Base-by-base conservation (phyloP, 2,797 vertebrate genomes). In the Enteromius anoplus region DNA sequence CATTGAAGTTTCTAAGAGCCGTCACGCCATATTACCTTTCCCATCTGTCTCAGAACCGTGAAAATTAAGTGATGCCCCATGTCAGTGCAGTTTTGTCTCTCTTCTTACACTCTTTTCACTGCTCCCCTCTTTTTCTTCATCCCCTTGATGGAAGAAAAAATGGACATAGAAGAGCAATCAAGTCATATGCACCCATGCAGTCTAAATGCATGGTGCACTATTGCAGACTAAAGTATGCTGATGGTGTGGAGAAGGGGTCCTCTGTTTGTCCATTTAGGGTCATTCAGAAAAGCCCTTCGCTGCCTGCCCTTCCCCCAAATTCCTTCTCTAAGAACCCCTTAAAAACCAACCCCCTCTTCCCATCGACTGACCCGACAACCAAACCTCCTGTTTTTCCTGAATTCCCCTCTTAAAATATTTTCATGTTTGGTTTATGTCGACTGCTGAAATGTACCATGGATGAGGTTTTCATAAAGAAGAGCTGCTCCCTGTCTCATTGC, bases 31-130 rank as follows among this genome's bases (percentile, higher is more conserved):
- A 97, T 98, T 97, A 98, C 95, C 97, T 96, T 96, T 96, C 95
- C 95, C 95, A 86, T 97, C 97, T 98, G 97, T 97, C 97, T 96
- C 95, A 88, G 96, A 94, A 98, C 96, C 97, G 96, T 98, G 97
- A 96, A 98, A 98, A 99, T 98, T 97, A 98, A 98, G 97, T 97
- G 98, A 98, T 97, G 97, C 96, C 96, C 96, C 95, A 94, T 98
- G 96, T 98, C 97, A 98, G 96, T 96, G 96, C 96, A 96, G 94
- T 94, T 65, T 94, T 94, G 92, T 93, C 89, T 93, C 91, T 92
- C 91, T 89, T 92, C 93, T 91, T 91, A 89, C 90, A 92, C 86
- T 87, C 88, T 88, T 88, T 90, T 85, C 90, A 88, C 88, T 92
- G 93, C 93, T 87, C 92, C 91, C 91, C 92, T 92, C 89, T 84